Conservation (phyloP, 2,797 vertebrate genomes). For the Hypotaenidia philippensis region DNA sequence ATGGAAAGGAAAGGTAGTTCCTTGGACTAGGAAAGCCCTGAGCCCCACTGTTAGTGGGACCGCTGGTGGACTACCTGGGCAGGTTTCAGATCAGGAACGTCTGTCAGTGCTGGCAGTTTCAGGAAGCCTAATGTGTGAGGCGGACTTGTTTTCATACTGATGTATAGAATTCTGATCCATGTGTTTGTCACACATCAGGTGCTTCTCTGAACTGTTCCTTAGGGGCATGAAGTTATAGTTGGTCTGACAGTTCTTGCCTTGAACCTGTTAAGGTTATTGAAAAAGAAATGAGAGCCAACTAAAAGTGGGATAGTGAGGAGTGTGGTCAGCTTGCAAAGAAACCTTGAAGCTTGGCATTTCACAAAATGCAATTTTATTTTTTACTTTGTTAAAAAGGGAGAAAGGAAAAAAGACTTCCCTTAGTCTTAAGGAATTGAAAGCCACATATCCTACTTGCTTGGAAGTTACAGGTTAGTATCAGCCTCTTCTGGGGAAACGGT, state of each 20-base stretch:
- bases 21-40: too few species aligned
- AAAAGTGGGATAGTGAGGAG: not conserved
- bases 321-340: not conserved
- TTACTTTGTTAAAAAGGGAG: not conserved
- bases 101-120: not conserved
- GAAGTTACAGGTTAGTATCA: not conserved
- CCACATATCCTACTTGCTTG: not conserved
- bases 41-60: too few species aligned
- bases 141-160: not conserved
- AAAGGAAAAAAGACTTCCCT: not conserved
- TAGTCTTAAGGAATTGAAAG: not conserved
- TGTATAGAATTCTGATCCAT: not conserved
- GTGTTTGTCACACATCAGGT: accelerated
- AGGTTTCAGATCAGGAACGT: too few species aligned
- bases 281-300: not conserved
- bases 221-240: not conserved
- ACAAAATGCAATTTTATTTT: not conserved
- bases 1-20: too few species aligned
- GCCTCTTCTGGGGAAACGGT: not conserved
- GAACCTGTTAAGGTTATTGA: not conserved
- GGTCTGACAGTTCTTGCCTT: not conserved
- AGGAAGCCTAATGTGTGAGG: not conserved
- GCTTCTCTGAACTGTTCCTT: not conserved
- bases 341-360: not conserved
- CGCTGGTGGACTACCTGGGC: too few species aligned